These are phyloP conservation scores for Oxycera nigricornis DNA, from an alignment of 2,888 invertebrate genomes.

Conservation along the genomic window DNA sequence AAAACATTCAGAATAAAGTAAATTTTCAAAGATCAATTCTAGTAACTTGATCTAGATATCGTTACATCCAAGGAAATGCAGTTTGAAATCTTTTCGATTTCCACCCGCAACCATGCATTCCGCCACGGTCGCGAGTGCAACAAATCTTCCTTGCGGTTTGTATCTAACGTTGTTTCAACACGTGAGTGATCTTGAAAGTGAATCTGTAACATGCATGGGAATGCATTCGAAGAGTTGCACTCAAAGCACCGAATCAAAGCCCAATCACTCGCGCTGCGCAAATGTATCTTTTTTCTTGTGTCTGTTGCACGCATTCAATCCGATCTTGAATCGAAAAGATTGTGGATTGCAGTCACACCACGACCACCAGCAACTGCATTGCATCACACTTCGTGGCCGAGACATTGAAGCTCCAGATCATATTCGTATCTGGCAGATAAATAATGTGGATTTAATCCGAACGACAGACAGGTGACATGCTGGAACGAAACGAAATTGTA, in stretches of 20 bases:
- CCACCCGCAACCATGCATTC: too few species aligned
- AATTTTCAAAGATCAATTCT: too few species aligned
- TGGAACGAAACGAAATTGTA: slow-evolving; percentile 10
- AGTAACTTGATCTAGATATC: too few species aligned
- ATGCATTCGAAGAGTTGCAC: background rate
- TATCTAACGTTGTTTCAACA: slow-evolving; percentile 9
- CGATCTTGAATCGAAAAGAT: slow-evolving; percentile 11
- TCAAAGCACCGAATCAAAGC: background rate
- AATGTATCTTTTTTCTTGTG: background rate
- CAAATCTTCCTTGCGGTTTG: background rate
- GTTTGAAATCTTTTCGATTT: too few species aligned
- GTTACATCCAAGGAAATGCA: too few species aligned
- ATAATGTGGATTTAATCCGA: background rate
- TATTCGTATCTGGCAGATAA: slow-evolving; percentile 5
- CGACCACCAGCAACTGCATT: too few species aligned
- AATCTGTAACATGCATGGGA: slow-evolving; percentile 14
- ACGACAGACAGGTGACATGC: slow-evolving; percentile 13
- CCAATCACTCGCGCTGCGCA: background rate
- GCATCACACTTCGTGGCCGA: slow-evolving; percentile 10
- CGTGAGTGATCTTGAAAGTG: slow-evolving; percentile 24
- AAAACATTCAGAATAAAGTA: too few species aligned
- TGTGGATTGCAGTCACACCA: background rate
- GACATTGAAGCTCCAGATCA: slow-evolving; percentile 33
- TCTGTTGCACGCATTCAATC: background rate
- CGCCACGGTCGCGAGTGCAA: background rate